Percentiles rank a stretch among this genome's conserved stretches.
Conservation (phyloP, 2,113 vertebrate species). For the Hystrix brachyura region DNA sequence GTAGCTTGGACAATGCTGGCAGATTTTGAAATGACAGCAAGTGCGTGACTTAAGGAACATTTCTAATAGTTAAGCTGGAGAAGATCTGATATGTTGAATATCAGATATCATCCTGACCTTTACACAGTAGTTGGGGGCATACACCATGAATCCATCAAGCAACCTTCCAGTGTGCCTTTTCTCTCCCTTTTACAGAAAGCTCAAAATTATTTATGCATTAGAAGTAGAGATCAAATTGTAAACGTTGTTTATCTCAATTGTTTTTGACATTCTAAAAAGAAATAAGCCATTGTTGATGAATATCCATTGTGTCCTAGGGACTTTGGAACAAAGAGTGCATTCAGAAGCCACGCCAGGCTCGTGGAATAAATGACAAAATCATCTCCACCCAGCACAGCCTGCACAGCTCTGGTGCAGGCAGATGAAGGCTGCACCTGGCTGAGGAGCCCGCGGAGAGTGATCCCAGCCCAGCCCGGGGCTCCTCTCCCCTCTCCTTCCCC, state of each 20-base stretch:
- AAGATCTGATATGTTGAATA: background rate
- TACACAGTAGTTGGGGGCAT: background rate
- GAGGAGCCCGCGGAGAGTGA: constrained; percentile 10
- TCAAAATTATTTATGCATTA: constrained; percentile 64
- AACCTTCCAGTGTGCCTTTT: background rate
- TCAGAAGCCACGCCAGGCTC: constrained; percentile 62
- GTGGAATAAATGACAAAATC: constrained; percentile 76
- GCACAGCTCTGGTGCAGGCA: constrained; percentile 41
- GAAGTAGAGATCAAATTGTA: constrained; percentile 59
- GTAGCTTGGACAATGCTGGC: background rate
- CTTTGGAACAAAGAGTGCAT: constrained; percentile 72
- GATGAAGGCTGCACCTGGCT: constrained; percentile 43
- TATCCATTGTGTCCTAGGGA: constrained; percentile 71
- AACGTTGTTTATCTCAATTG: constrained; percentile 75
- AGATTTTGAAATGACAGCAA: constrained; percentile 13
- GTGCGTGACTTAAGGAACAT: background rate
- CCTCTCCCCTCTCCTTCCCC: background rate
- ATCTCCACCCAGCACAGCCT: constrained; percentile 72
- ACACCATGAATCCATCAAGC: constrained; percentile 17
- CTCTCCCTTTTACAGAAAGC: constrained; percentile 1
- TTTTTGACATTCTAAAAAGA: constrained; percentile 75
- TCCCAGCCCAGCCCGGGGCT: constrained; percentile 1
- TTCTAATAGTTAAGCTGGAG: background rate
- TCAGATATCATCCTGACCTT: constrained; percentile 13
- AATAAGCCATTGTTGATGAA: constrained; percentile 74